phyloP scores from a whole-genome alignment of 2,113 vertebrate genomes.

The Merops nubicus region DNA sequence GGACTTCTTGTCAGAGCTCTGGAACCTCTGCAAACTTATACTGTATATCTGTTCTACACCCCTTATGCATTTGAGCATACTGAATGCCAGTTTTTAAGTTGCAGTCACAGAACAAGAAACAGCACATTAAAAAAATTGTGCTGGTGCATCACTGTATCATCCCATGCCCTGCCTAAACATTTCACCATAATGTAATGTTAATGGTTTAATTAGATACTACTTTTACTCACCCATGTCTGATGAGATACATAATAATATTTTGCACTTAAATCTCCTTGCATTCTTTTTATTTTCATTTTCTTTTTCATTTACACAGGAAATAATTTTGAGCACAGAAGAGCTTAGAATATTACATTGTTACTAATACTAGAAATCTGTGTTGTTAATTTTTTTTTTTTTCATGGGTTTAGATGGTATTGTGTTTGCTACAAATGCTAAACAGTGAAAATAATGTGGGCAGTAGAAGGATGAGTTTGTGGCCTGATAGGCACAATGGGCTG shows the following conservation, averaged over 20 bases:
- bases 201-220: not conserved
- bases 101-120: not conserved
- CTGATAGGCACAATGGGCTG: not conserved
- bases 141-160: not conserved
- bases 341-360: not conserved
- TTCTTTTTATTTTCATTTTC: not conserved
- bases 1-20: not conserved
- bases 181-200: not conserved
- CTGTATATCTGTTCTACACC: not conserved
- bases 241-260: not conserved
- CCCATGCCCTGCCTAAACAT: not conserved
- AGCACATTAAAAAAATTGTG: not conserved
- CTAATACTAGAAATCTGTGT: not conserved
- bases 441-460: not conserved
- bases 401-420: not conserved
- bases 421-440: not conserved
- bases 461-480: not conserved
- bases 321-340: not conserved
- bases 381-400: not conserved
- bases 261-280: not conserved
- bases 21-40: not conserved
- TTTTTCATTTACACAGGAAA: not conserved
- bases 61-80: not conserved
- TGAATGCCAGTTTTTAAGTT: not conserved
- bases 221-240: not conserved